phyloP scores from a whole-genome alignment of 2,888 invertebrate species.

The Tridacna crocea region DNA sequence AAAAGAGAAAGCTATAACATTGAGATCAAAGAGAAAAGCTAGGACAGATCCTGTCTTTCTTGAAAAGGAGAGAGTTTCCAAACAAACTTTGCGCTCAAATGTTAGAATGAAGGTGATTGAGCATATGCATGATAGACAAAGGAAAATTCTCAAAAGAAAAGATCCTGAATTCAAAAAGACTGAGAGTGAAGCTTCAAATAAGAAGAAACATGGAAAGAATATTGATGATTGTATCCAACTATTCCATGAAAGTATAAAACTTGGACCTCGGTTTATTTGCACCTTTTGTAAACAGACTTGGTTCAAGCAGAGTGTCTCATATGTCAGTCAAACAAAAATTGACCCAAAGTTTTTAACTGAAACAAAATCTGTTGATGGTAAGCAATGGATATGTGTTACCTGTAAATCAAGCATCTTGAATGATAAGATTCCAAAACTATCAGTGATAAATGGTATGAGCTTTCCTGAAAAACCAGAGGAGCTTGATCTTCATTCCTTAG shows the following conservation, averaged over 20 bases:
- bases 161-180: neutral
- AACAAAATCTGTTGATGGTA: conserved; percentile 32
- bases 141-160: conserved; percentile 12
- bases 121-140: neutral
- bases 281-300: conserved; percentile 30
- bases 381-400: conserved; percentile 35
- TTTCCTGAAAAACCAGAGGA: conserved; percentile 55
- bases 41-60: conserved; percentile 4
- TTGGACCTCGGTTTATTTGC: conserved; percentile 16
- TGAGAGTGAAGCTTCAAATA: neutral
- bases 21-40: conserved; percentile 1
- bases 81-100: neutral
- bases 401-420: conserved; percentile 42
- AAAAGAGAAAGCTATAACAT: conserved; percentile 11
- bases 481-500: conserved; percentile 42
- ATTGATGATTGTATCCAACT: conserved; percentile 1
- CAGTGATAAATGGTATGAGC: conserved; percentile 38
- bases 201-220: conserved; percentile 1
- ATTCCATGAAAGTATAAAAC: conserved; percentile 9
- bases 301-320: conserved; percentile 29
- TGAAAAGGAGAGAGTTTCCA: conserved; percentile 11
- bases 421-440: conserved; percentile 40
- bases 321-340: neutral
- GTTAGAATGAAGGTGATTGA: neutral
- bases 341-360: conserved; percentile 35